Evolutionary conservation across 1,140 invertebrate genomes (phyloP).

Genomic region (Meloidogyne exigua): DNA sequence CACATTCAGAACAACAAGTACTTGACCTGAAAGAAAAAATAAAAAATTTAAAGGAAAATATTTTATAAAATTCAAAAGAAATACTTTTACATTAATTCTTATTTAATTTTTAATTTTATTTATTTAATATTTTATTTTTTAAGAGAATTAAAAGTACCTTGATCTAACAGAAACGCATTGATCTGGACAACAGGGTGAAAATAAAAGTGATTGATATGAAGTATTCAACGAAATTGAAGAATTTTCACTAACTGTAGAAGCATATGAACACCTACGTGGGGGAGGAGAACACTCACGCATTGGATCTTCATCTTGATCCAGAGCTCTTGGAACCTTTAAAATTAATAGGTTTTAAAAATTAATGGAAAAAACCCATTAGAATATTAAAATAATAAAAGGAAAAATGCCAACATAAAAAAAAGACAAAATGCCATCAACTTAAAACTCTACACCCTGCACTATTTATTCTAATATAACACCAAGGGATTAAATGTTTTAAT

Average conservation of each 20-base stretch:
- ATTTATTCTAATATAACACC: too few relatives aligned
- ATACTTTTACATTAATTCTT: too few relatives aligned
- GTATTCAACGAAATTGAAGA: constrained; percentile 44
- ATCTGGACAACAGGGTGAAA: constrained; percentile 36
- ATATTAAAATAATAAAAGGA: too few relatives aligned
- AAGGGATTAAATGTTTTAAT: too few relatives aligned
- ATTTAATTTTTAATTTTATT: too few relatives aligned
- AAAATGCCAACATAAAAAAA: too few relatives aligned
- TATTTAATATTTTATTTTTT: too few relatives aligned
- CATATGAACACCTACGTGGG: constrained; percentile 41
- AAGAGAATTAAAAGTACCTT: background rate
- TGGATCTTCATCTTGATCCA: background rate
- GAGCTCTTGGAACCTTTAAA: constrained; percentile 8
- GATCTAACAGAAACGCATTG: background rate
- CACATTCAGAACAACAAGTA: constrained; percentile 27
- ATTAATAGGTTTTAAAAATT: background rate
- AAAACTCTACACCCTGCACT: too few relatives aligned
- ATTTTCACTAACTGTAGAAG: constrained; percentile 51
- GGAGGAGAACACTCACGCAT: constrained; percentile 47
- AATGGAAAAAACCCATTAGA: too few relatives aligned
- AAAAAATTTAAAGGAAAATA: too few relatives aligned
- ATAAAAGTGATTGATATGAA: constrained; percentile 50
- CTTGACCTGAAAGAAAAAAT: constrained; percentile 24
- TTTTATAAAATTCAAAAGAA: too few relatives aligned
- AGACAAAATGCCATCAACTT: too few relatives aligned